A percentile compares a stretch with the other conserved stretches of the same genome.
Conservation (phyloP, 2,113 vertebrate genomes). For the Azemiops feae region DNA sequence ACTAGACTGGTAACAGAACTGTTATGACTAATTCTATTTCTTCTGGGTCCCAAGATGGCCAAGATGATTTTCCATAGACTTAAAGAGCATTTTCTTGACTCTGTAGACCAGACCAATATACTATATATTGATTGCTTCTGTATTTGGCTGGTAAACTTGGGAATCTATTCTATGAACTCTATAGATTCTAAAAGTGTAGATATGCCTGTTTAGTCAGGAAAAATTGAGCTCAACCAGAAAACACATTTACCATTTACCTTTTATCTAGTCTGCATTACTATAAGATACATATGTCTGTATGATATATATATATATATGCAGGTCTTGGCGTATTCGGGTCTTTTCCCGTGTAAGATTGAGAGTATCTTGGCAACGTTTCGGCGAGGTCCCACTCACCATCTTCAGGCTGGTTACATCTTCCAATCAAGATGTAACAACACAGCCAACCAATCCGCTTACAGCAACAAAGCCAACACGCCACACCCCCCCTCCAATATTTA, state of each 20-base stretch:
- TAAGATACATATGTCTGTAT: not conserved
- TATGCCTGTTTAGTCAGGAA: not conserved
- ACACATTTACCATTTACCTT: not conserved
- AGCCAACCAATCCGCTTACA: no score
- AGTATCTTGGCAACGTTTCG: no score
- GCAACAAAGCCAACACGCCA: no score
- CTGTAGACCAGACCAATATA: not conserved
- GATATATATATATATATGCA: no score
- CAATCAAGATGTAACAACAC: no score
- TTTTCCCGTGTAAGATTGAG: no score
- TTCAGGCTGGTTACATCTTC: no score
- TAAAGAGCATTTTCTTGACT: not conserved
- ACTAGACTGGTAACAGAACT: not conserved
- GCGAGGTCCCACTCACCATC: no score
- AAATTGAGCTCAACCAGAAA: not conserved
- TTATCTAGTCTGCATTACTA: not conserved
- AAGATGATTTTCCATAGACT: not conserved
- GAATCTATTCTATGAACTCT: not conserved
- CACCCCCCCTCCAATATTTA: no score
- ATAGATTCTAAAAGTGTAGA: not conserved
- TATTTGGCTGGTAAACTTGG: not conserved
- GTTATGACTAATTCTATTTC: not conserved
- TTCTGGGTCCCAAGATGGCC: not conserved
- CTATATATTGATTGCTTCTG: not conserved
- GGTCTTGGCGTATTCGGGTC: no score